Evolutionary conservation across 2,888 invertebrate species (phyloP).

Genomic region (Euphydryas editha): DNA sequence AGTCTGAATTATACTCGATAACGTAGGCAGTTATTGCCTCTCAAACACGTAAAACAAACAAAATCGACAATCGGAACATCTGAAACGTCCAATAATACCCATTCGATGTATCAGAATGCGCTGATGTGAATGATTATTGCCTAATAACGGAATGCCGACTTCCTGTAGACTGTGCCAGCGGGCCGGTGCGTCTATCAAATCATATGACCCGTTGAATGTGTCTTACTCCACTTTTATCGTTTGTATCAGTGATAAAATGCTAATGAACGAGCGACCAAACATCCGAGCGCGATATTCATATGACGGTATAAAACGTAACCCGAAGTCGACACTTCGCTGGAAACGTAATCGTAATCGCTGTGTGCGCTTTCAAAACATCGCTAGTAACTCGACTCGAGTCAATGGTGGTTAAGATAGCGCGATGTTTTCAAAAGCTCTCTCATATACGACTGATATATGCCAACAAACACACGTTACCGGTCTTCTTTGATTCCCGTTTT

Average conservation of each 20-base stretch:
- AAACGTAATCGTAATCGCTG: constrained; percentile 78
- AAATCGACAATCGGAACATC: constrained; percentile 57
- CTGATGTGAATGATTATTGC: constrained; percentile 65
- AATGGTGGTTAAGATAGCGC: constrained; percentile 71
- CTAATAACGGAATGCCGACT: constrained; percentile 70
- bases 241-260: constrained; percentile 83
- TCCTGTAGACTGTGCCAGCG: constrained; percentile 63
- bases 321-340: constrained; percentile 81
- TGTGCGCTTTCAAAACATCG: constrained; percentile 80
- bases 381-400: constrained; percentile 73
- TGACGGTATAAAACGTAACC: constrained; percentile 82
- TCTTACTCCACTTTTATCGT: constrained; percentile 83
- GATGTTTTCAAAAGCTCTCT: constrained; percentile 81
- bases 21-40: constrained; percentile 49
- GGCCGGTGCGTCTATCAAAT: constrained; percentile 74
- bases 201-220: constrained; percentile 78
- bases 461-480: constrained; percentile 23
- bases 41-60: constrained; percentile 61
- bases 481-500: constrained; percentile 22
- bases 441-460: constrained; percentile 64
- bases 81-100: constrained; percentile 62
- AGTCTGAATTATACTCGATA: constrained; percentile 45
- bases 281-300: constrained; percentile 82
- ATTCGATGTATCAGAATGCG: constrained; percentile 70
- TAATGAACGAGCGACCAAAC: constrained; percentile 82